Conservation (phyloP, 1,140 invertebrate genomes). For the Phenacoccus solenopsis region DNA sequence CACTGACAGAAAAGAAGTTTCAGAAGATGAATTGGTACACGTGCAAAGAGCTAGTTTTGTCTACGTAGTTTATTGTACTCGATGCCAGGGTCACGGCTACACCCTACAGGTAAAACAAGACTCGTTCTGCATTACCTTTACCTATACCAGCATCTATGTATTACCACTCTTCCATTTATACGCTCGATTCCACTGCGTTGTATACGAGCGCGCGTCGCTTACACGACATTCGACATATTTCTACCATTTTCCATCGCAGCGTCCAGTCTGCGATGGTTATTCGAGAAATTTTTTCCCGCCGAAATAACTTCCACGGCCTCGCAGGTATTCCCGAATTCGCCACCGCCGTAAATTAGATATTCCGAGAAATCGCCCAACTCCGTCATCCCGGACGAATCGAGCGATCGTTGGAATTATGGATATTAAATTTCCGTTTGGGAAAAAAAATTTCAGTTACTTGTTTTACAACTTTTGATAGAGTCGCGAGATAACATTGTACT, state of each 20-base stretch:
- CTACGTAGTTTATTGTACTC: conserved; percentile 13
- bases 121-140: conserved; percentile 1
- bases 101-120: conserved; percentile 13
- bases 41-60: conserved; percentile 5
- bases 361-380: too few species aligned
- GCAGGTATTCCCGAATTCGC: too few species aligned
- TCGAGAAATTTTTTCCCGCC: too few species aligned
- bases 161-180: background rate
- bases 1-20: background rate
- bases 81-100: conserved; percentile 14
- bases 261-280: too few species aligned
- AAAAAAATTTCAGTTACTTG: too few species aligned
- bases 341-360: too few species aligned
- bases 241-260: background rate
- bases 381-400: too few species aligned
- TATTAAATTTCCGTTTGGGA: too few species aligned
- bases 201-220: background rate
- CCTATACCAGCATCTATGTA: background rate
- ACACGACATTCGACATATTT: background rate
- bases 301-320: too few species aligned
- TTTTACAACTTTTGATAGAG: too few species aligned
- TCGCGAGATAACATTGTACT: background rate
- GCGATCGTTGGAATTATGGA: too few species aligned
- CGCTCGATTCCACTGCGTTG: background rate
- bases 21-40: conserved; percentile 12